phyloP scores from a whole-genome alignment of 2,888 invertebrate species.

The Sicus ferrugineus region DNA sequence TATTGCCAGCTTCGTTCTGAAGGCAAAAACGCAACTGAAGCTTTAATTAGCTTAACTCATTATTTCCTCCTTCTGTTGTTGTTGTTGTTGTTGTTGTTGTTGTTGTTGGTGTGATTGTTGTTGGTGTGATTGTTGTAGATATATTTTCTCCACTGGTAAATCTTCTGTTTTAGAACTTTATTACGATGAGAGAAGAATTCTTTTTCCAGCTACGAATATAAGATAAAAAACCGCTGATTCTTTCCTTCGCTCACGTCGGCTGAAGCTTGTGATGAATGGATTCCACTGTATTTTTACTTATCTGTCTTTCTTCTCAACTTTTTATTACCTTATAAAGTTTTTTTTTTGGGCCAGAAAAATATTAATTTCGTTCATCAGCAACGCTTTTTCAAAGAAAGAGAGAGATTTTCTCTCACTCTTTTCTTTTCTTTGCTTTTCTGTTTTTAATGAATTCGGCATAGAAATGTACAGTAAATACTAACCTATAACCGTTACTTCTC shows the following conservation, averaged over 20 bases:
- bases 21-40: background rate
- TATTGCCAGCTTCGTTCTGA: background rate
- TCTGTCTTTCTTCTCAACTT: background rate
- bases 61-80: background rate
- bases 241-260: constrained; percentile 12
- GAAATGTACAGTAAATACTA: constrained; percentile 59
- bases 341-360: too few species aligned
- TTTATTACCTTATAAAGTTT: background rate
- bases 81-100: background rate
- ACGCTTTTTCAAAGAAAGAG: background rate
- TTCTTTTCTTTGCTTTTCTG: constrained; percentile 11
- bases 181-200: background rate
- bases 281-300: background rate
- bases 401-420: constrained; percentile 13
- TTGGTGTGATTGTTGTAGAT: too few species aligned
- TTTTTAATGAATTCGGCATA: constrained; percentile 50
- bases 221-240: constrained; percentile 25
- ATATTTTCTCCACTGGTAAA: too few species aligned
- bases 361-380: background rate
- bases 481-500: constrained; percentile 82
- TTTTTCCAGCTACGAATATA: constrained; percentile 18
- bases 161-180: background rate
- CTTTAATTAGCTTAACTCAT: constrained; percentile 24
- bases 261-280: background rate
- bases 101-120: background rate